A percentile compares a stretch with the other conserved stretches of the same genome.
phyloP scores from a whole-genome alignment of 2,113 vertebrate genomes.

The Vimba vimba region DNA sequence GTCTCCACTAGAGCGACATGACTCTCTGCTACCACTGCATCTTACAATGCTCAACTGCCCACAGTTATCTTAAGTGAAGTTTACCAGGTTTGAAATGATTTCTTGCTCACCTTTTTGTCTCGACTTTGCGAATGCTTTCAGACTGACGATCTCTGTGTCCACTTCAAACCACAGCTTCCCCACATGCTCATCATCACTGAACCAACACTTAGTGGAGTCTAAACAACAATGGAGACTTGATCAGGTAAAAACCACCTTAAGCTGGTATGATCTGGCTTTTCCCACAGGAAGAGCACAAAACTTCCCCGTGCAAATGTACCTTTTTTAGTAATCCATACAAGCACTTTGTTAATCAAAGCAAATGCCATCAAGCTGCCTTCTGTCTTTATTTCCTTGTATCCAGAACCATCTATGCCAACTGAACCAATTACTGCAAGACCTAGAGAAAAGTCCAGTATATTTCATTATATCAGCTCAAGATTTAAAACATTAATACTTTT shows the following conservation, averaged over 20 bases:
- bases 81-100: not conserved
- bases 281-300: not conserved
- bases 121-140: slow-evolving; percentile 81
- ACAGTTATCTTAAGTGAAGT: not conserved
- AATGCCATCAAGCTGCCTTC: slow-evolving; percentile 75
- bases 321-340: slow-evolving; percentile 84
- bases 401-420: slow-evolving; percentile 78
- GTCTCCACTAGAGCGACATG: no score
- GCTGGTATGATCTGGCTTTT: not conserved
- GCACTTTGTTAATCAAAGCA: slow-evolving; percentile 68
- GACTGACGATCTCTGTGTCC: slow-evolving; percentile 74
- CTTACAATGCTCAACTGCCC: no score
- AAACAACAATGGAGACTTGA: slow-evolving; percentile 4
- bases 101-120: slow-evolving; percentile 80
- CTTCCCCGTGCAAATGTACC: slow-evolving; percentile 55
- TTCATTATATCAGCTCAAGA: no score
- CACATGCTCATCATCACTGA: slow-evolving; percentile 69
- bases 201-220: slow-evolving; percentile 84
- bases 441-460: slow-evolving; percentile 56
- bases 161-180: slow-evolving; percentile 83
- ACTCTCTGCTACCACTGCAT: no score
- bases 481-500: no score
- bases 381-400: slow-evolving; percentile 72
- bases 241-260: not conserved
- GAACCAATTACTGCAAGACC: slow-evolving; percentile 78